Base-by-base conservation (phyloP, 37 sponge, comb jelly and placozoan species). In the Chondrosia reniformis region DNA sequence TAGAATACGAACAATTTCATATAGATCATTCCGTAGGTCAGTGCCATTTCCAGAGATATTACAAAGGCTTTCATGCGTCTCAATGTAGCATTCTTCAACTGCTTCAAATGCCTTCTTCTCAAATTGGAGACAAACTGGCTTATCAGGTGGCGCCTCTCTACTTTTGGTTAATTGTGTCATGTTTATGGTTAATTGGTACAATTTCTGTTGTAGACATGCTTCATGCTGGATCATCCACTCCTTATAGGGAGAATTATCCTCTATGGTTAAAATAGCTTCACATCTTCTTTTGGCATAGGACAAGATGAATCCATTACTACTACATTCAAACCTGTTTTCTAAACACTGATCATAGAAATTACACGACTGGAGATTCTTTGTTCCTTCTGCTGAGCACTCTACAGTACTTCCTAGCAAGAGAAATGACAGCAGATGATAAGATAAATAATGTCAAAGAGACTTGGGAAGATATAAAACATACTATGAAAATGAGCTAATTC, bases 341-440 rank as follows among this genome's bases (percentile, higher is more conserved):
- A 91, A 72, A 49, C 91, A 91, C 33, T 75, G 67, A 0, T 22
- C 30, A 57, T 91, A 86, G 57, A 81, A 86, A 3, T 77, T n/a
- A 46, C 91, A 86, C 6, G 83, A 77, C 0, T 33, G 46, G n/a
- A n/a, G n/a, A n/a, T n/a, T n/a, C n/a, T n/a, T n/a, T n/a, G n/a
- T n/a, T n/a, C n/a, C n/a, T n/a, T n/a, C n/a, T n/a, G n/a, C n/a
- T n/a, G n/a, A n/a, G n/a, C n/a, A n/a, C n/a, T n/a, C n/a, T n/a
- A n/a, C n/a, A n/a, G n/a, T n/a, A n/a, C n/a, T n/a, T n/a, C n/a
- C n/a, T n/a, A n/a, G n/a, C n/a, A n/a, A n/a, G n/a, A n/a, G n/a
- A n/a, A n/a, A n/a, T n/a, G n/a, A n/a, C n/a, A n/a, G n/a, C n/a
- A n/a, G n/a, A n/a, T n/a, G n/a, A n/a, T n/a, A n/a, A n/a, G n/a